Percentiles rank a stretch among this genome's conserved stretches.
Conservation (phyloP, 30 jellyfish, hydroid and myxozoan species). For the Aurelia sp. region DNA sequence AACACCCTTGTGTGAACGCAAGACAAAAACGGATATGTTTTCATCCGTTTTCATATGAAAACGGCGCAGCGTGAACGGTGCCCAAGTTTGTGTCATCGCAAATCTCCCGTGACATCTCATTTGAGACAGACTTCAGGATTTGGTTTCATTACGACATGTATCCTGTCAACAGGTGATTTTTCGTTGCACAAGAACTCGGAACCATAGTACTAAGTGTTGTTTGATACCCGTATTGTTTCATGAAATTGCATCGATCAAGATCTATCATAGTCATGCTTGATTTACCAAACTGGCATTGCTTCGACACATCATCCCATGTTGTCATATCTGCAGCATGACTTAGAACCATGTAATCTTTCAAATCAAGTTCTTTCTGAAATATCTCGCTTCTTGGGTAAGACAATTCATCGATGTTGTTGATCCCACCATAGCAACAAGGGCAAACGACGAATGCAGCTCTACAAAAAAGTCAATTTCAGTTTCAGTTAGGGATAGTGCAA, state of each 20-base stretch:
- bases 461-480: background rate
- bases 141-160: too few species aligned
- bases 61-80: too few species aligned
- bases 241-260: constrained; percentile 55
- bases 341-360: constrained; percentile 57
- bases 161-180: constrained; percentile 82
- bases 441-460: constrained; percentile 92
- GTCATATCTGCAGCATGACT: constrained; percentile 94
- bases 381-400: constrained; percentile 84
- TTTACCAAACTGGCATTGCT: constrained; percentile 62
- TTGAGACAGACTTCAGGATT: too few species aligned
- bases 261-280: constrained; percentile 79
- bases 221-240: constrained; percentile 60
- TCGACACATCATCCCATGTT: constrained; percentile 68
- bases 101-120: too few species aligned
- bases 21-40: too few species aligned
- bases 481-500: too few species aligned
- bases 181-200: constrained; percentile 86
- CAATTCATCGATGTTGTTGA: constrained; percentile 49
- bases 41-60: too few species aligned
- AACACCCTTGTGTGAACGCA: too few species aligned
- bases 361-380: constrained; percentile 16
- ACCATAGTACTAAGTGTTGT: constrained; percentile 57
- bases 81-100: too few species aligned
- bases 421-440: constrained; percentile 98